Percentiles rank a stretch among this genome's conserved stretches.
Conservation (phyloP, 2,113 vertebrate species). For the Enhydra lutris region DNA sequence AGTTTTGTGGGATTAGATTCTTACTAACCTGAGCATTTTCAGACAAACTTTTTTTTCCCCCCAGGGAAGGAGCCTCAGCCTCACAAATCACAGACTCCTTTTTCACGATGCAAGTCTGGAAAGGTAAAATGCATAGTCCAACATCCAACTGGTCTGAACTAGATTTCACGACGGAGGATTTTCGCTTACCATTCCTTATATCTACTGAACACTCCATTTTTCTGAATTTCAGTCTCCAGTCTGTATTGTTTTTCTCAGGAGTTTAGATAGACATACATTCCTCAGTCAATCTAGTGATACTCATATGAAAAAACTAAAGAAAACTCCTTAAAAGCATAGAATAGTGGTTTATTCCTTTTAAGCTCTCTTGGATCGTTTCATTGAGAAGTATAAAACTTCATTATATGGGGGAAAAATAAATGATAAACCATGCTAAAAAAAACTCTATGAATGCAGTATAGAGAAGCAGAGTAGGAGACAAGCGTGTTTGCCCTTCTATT, state of each 20-base stretch:
- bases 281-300: not conserved
- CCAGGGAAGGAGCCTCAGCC: not conserved
- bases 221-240: slow-evolving; percentile 32
- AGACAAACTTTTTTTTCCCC: not conserved
- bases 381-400: not conserved
- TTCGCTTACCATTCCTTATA: not conserved
- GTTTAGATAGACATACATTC: slow-evolving; percentile 33
- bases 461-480: slow-evolving; percentile 19
- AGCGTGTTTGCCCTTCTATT: not conserved
- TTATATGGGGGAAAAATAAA: not conserved
- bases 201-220: not conserved
- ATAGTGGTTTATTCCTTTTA: slow-evolving; percentile 51
- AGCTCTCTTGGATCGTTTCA: not conserved
- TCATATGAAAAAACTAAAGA: not conserved
- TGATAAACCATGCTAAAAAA: slow-evolving; percentile 18
- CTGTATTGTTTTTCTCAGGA: not conserved
- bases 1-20: slow-evolving; percentile 13
- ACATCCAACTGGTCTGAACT: not conserved
- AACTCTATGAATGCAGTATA: not conserved
- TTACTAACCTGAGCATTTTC: slow-evolving; percentile 32
- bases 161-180: not conserved
- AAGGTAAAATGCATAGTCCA: not conserved
- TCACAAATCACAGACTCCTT: not conserved
- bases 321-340: slow-evolving; percentile 6
- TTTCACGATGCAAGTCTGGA: not conserved